Conservation (phyloP, 2,888 invertebrate genomes). For the Cinara cedri region DNA sequence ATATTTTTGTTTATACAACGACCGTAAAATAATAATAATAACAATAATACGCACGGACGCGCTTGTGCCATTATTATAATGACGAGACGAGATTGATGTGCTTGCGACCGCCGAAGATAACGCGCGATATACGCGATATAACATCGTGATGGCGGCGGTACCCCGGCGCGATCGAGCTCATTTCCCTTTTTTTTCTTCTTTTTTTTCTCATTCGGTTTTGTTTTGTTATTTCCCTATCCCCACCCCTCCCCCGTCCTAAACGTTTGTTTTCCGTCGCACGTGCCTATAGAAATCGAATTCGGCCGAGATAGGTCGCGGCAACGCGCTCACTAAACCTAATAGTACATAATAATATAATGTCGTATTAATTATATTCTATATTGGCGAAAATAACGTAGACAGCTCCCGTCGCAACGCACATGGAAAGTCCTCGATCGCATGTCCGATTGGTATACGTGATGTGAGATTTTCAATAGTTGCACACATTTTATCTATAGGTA, state of each 20-base stretch:
- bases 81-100: not conserved
- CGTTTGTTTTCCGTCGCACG: conserved; percentile 16
- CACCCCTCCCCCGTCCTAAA: not conserved
- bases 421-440: too few relatives aligned
- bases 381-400: too few relatives aligned
- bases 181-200: conserved; percentile 40
- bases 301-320: not conserved
- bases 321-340: not conserved
- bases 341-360: not conserved
- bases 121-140: not conserved
- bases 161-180: not conserved
- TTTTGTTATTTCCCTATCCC: not conserved
- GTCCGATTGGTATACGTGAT: not conserved
- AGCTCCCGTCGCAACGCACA: too few relatives aligned
- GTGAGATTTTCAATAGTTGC: not conserved
- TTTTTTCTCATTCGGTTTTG: not conserved
- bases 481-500: not conserved
- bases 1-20: too few relatives aligned
- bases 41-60: not conserved
- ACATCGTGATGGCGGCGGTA: not conserved
- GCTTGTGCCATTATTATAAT: not conserved
- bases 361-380: not conserved
- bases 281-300: conserved; percentile 44
- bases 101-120: not conserved
- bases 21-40: not conserved